Conservation (phyloP, 2,888 invertebrate genomes). For the Brassicogethes aeneus region DNA sequence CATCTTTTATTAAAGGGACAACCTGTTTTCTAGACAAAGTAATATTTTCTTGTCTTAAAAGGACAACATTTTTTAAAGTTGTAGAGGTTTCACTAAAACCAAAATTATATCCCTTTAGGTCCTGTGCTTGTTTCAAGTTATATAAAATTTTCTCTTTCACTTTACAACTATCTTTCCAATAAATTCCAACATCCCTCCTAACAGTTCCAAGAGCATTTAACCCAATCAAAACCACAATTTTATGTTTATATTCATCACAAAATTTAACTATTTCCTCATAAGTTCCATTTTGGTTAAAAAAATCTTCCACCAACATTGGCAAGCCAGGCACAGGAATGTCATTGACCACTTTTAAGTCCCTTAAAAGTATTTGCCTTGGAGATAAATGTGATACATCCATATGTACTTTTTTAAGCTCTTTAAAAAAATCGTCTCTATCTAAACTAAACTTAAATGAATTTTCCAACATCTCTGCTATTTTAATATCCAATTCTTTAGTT, state of each 20-base stretch:
- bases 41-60: slow-evolving; percentile 51
- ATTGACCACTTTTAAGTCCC: slow-evolving; percentile 64
- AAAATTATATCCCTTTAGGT: slow-evolving; percentile 36
- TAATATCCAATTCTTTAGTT: slow-evolving; percentile 56
- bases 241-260: slow-evolving; percentile 38
- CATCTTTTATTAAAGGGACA: slow-evolving; percentile 51
- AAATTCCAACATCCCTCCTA: slow-evolving; percentile 49
- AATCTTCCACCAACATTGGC: slow-evolving; percentile 55
- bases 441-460: slow-evolving; percentile 40
- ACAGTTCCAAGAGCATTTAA: slow-evolving; percentile 47
- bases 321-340: slow-evolving; percentile 46
- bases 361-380: slow-evolving; percentile 58
- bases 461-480: slow-evolving; percentile 51
- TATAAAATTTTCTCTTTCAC: slow-evolving; percentile 5
- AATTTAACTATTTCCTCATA: slow-evolving; percentile 45
- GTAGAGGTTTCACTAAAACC: slow-evolving; percentile 34
- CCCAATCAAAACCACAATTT: slow-evolving; percentile 52
- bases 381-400: slow-evolving; percentile 57
- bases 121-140: slow-evolving; percentile 35
- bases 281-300: slow-evolving; percentile 43
- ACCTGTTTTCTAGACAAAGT: slow-evolving; percentile 60
- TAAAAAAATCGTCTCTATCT: slow-evolving; percentile 41
- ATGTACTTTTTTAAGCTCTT: slow-evolving; percentile 52
- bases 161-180: slow-evolving; percentile 19
- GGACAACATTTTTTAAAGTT: slow-evolving; percentile 40